These are phyloP conservation scores for Podarcis raffonei DNA, from an alignment of 2,113 vertebrate genomes.

Conservation along the genomic window DNA sequence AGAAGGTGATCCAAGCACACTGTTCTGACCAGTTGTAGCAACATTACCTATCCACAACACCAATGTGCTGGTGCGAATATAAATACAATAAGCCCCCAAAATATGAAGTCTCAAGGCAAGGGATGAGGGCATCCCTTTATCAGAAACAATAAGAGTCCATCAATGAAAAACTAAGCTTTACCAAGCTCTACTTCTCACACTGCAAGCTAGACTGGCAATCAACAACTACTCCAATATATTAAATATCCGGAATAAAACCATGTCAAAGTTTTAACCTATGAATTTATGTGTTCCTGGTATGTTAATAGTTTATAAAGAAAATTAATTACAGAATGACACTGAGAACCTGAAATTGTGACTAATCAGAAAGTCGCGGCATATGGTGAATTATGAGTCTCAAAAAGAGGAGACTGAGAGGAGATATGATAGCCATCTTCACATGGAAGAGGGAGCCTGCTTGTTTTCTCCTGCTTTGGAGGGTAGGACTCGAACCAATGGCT, in stretches of 20 bases:
- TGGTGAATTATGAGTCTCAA: background rate
- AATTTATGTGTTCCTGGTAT: background rate
- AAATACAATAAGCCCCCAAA: background rate
- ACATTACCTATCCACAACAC: background rate
- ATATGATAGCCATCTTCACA: too few relatives aligned
- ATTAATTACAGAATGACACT: background rate
- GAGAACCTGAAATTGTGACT: background rate
- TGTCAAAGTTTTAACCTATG: background rate
- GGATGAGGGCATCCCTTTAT: background rate
- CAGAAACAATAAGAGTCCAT: background rate
- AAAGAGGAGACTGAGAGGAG: too few relatives aligned
- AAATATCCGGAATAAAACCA: background rate
- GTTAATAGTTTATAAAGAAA: background rate
- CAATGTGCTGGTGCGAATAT: background rate
- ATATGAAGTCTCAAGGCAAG: background rate
- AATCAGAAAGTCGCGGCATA: background rate
- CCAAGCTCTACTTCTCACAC: background rate
- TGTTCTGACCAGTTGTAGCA: background rate
- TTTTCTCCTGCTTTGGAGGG: too few relatives aligned
- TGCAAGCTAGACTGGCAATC: background rate
- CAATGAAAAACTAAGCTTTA: background rate
- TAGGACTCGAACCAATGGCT: too few relatives aligned
- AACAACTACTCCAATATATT: background rate
- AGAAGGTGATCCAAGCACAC: background rate
- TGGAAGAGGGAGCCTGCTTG: too few relatives aligned